phyloP scores from a whole-genome alignment of 2,113 vertebrate species.

The Clarias gariepinus region DNA sequence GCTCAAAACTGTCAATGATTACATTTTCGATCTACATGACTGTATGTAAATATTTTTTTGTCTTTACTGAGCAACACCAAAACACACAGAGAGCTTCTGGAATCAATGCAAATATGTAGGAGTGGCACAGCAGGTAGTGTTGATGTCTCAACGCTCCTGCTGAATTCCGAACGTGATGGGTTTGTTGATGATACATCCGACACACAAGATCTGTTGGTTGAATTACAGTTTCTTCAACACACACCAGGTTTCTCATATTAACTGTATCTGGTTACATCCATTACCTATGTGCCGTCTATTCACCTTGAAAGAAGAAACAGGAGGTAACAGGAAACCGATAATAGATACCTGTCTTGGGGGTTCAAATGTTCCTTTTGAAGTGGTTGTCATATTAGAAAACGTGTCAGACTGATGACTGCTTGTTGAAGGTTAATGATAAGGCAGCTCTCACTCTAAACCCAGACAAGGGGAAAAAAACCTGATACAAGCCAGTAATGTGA shows the following conservation, averaged over 20 bases:
- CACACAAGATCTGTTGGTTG: neutral
- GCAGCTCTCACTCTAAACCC: neutral
- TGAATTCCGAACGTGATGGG: neutral
- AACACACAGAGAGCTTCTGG: neutral
- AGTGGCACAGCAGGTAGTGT: conserved; percentile 1
- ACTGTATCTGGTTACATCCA: conserved; percentile 5
- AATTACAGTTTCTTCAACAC: neutral
- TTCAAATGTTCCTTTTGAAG: conserved; percentile 41
- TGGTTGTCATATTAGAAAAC: conserved; percentile 34
- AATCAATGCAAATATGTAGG: conserved; percentile 1
- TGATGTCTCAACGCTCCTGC: neutral
- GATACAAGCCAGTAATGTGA: conserved; percentile 4
- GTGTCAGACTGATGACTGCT: conserved; percentile 19
- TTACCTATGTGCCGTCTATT: neutral
- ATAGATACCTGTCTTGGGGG: conserved; percentile 30
- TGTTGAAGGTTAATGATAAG: conserved; percentile 49
- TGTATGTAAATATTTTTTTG: conserved; percentile 3
- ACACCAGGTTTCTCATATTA: neutral
- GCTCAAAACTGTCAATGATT: neutral
- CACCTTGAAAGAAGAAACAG: neutral
- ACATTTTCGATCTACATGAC: neutral
- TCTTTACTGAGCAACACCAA: neutral
- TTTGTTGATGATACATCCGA: neutral
- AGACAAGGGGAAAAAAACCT: neutral
- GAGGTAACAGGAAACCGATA: conserved; percentile 15